Evolutionary conservation across 2,797 vertebrate species (phyloP).

Genomic region (Scyliorhinus canicula): DNA sequence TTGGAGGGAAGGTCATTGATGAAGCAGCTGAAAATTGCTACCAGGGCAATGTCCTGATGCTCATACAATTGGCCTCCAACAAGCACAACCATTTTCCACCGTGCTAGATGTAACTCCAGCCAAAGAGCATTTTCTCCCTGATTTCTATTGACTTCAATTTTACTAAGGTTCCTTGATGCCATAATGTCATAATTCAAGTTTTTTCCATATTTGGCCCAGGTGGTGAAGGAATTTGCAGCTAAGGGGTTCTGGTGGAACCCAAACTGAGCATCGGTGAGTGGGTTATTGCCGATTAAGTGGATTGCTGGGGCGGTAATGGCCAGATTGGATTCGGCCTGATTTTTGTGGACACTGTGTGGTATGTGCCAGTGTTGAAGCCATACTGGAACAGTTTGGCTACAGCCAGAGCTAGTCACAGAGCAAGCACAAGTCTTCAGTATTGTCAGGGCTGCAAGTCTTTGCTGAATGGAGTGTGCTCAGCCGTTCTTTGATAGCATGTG

Average conservation of each 20-base stretch:
- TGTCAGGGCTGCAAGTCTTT: not conserved
- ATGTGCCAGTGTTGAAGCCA: too few relatives aligned
- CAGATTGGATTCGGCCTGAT: not conserved
- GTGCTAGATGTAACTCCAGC: not conserved
- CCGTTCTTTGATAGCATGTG: not conserved
- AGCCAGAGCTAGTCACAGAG: too few relatives aligned
- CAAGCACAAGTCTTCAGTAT: not conserved
- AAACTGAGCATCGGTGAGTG: not conserved
- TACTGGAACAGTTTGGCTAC: not conserved
- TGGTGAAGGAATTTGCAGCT: not conserved
- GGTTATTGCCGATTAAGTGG: not conserved
- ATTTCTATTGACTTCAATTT: not conserved
- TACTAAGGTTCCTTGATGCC: not conserved
- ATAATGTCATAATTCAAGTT: too few relatives aligned
- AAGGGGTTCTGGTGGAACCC: not conserved
- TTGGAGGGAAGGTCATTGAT: not conserved
- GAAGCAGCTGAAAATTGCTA: not conserved
- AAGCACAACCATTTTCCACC: not conserved
- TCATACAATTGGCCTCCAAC: not conserved
- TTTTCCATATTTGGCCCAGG: not conserved
- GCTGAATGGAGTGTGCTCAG: not conserved
- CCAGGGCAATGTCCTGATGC: not conserved
- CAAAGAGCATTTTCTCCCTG: not conserved
- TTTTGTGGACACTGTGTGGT: not conserved
- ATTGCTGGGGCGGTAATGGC: not conserved